Evolutionary conservation across 1,140 invertebrate genomes (phyloP).

Genomic region (Drosophila saltans): DNA sequence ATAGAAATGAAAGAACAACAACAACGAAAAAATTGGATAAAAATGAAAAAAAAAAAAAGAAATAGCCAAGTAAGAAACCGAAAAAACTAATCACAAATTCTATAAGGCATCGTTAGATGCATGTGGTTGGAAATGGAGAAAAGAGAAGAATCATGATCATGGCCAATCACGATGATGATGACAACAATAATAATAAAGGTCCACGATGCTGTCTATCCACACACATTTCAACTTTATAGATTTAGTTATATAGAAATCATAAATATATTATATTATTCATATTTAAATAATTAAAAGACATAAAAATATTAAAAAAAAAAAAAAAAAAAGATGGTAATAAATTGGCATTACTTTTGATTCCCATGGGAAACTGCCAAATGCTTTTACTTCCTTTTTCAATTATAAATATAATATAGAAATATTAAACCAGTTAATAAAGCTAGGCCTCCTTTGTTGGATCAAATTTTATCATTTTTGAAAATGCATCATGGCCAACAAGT

Average conservation of each 20-base stretch:
- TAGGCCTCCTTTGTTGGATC: too few species aligned
- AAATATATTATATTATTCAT: too few species aligned
- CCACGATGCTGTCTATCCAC: background rate
- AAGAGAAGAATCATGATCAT: background rate
- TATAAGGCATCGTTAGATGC: constrained; percentile 24
- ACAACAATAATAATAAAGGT: background rate
- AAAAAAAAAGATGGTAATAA: too few species aligned
- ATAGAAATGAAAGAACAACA: background rate
- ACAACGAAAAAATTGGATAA: background rate
- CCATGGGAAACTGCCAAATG: too few species aligned
- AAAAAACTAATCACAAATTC: constrained; percentile 70
- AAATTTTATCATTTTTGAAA: background rate
- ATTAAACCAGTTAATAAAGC: too few species aligned
- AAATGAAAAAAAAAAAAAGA: background rate
- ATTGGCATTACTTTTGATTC: too few species aligned
- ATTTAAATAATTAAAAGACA: too few species aligned
- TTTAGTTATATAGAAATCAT: too few species aligned
- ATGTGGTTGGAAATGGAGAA: background rate
- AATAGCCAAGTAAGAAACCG: background rate
- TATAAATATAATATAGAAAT: too few species aligned
- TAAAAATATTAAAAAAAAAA: too few species aligned
- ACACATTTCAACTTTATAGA: background rate
- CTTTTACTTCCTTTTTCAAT: too few species aligned
- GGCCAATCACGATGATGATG: constrained; percentile 7
- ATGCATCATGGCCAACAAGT: background rate